Evolutionary conservation across 2,113 vertebrate species (phyloP).

Genomic region (Zapornia atra): DNA sequence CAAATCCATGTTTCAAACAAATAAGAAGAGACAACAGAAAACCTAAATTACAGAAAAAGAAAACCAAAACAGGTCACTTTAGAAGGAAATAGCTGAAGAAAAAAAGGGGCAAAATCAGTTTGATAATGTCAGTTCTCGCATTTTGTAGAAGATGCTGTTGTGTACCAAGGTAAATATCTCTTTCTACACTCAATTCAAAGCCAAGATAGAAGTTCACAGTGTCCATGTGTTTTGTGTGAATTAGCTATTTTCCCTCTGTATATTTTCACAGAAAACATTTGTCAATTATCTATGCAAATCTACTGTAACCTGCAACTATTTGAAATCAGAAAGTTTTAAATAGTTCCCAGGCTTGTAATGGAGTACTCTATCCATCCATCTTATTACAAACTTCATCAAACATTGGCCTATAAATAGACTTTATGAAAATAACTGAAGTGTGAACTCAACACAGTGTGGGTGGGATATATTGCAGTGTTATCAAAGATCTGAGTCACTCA

Average conservation of each 20-base stretch:
- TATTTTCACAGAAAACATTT: background rate
- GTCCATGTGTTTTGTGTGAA: background rate
- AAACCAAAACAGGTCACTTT: background rate
- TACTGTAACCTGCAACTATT: background rate
- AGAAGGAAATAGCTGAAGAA: background rate
- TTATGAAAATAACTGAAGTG: slow-evolving; percentile 26
- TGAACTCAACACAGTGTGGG: background rate
- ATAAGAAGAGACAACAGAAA: background rate
- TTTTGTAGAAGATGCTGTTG: background rate
- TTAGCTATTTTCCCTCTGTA: background rate
- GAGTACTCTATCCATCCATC: slow-evolving; percentile 7
- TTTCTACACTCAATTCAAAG: background rate
- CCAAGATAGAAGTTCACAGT: background rate
- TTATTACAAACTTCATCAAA: slow-evolving; percentile 28
- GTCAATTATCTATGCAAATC: background rate
- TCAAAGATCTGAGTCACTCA: slow-evolving; percentile 15
- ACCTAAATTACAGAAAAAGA: background rate
- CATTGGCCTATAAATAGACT: slow-evolving; percentile 48
- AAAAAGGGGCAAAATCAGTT: background rate
- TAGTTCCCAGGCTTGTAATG: slow-evolving; percentile 2
- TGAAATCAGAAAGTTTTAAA: slow-evolving; percentile 30
- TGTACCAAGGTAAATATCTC: background rate
- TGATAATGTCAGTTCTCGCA: background rate
- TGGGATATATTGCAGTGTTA: background rate
- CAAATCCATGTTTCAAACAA: background rate